Evolutionary conservation across 2,888 invertebrate species (phyloP).

Genomic region (Odontocolon sp.): DNA sequence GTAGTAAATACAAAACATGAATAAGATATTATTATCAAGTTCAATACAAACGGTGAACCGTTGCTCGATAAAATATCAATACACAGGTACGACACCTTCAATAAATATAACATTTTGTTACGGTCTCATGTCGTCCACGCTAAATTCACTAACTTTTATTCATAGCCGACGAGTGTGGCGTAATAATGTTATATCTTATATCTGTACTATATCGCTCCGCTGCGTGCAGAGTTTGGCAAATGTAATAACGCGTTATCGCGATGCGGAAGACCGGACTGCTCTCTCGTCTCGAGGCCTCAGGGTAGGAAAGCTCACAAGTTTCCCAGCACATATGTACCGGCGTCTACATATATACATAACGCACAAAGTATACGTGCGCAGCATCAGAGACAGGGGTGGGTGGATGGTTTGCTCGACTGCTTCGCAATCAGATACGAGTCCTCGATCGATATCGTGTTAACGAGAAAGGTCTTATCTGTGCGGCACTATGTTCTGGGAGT

Average conservation of each 20-base stretch:
- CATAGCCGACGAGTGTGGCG: neutral
- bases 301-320: slow-evolving; percentile 17
- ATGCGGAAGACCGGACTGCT: slow-evolving; percentile 9
- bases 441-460: slow-evolving; percentile 71
- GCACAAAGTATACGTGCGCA: neutral
- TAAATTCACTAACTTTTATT: slow-evolving; percentile 22
- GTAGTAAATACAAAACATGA: slow-evolving; percentile 25
- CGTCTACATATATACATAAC: neutral
- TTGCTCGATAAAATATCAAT: slow-evolving; percentile 37
- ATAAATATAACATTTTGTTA: slow-evolving; percentile 38
- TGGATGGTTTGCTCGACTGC: slow-evolving; percentile 57
- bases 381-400: slow-evolving; percentile 56
- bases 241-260: slow-evolving; percentile 52
- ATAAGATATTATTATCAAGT: slow-evolving; percentile 15
- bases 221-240: slow-evolving; percentile 42
- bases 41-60: neutral
- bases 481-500: neutral
- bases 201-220: neutral
- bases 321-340: neutral
- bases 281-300: slow-evolving; percentile 1
- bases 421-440: slow-evolving; percentile 66
- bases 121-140: neutral
- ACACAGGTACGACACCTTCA: slow-evolving; percentile 3
- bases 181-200: slow-evolving; percentile 38
- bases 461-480: slow-evolving; percentile 66